Evolutionary conservation across 1,140 invertebrate genomes (phyloP).

Genomic region (Zaprionus kolodkinae): DNA sequence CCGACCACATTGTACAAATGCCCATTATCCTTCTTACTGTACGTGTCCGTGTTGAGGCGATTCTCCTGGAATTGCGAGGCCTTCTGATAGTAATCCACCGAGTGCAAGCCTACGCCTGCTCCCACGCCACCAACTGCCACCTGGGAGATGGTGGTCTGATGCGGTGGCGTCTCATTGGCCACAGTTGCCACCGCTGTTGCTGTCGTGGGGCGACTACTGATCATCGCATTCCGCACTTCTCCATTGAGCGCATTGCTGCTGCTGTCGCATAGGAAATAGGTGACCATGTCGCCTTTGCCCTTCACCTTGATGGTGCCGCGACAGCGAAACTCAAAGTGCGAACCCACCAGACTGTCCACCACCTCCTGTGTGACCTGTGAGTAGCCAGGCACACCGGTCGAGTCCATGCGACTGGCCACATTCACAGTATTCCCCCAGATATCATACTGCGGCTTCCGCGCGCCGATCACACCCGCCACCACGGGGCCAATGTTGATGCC

Average conservation of each 20-base stretch:
- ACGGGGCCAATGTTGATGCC: slow-evolving; percentile 96
- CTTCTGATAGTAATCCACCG: slow-evolving; percentile 78
- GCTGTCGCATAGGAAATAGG: slow-evolving; percentile 92
- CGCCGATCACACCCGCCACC: slow-evolving; percentile 97
- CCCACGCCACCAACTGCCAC: neutral
- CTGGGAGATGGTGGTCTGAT: slow-evolving; percentile 34
- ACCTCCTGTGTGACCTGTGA: slow-evolving; percentile 95
- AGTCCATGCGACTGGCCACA: slow-evolving; percentile 94
- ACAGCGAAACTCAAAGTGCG: slow-evolving; percentile 85
- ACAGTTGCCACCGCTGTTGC: slow-evolving; percentile 12
- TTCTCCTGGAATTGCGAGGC: slow-evolving; percentile 77
- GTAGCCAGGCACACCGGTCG: slow-evolving; percentile 93
- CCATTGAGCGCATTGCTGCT: slow-evolving; percentile 75
- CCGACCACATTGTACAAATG: slow-evolving; percentile 52
- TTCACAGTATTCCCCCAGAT: slow-evolving; percentile 97
- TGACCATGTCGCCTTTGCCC: slow-evolving; percentile 97
- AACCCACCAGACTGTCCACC: slow-evolving; percentile 81
- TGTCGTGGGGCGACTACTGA: slow-evolving; percentile 46
- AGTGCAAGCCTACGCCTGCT: slow-evolving; percentile 48
- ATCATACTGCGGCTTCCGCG: slow-evolving; percentile 97
- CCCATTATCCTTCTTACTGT: slow-evolving; percentile 77
- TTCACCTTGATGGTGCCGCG: slow-evolving; percentile 95
- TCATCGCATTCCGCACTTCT: slow-evolving; percentile 80
- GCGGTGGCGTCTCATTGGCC: slow-evolving; percentile 26
- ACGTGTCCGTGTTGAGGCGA: slow-evolving; percentile 76